These are phyloP conservation scores for Pseudotriccus pelzelni DNA, from an alignment of 2,797 vertebrate genomes.

Conservation along the genomic window DNA sequence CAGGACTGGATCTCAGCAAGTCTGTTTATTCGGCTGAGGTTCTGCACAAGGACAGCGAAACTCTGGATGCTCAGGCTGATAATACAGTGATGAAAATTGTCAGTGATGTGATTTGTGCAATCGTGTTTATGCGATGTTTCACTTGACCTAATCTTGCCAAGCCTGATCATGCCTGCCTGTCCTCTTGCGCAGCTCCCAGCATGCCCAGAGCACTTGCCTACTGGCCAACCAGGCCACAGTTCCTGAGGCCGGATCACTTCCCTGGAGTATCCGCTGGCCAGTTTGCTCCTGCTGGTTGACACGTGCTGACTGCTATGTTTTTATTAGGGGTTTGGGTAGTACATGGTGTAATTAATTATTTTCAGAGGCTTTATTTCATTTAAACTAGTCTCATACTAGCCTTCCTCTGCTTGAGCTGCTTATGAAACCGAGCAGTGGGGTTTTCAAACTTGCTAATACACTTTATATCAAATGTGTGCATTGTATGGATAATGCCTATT, in stretches of 20 bases:
- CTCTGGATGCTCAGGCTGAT: background rate
- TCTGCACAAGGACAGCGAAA: accelerated
- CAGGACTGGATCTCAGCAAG: background rate
- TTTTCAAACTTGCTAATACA: background rate
- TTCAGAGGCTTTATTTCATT: background rate
- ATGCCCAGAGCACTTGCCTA: background rate
- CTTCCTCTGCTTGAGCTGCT: background rate
- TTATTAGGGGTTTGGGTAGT: background rate
- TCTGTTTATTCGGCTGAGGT: background rate
- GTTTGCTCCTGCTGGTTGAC: background rate
- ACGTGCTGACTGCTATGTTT: background rate
- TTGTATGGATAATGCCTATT: background rate
- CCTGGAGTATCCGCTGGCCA: background rate
- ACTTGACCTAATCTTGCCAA: constrained; percentile 23
- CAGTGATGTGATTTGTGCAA: background rate
- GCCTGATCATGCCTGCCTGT: background rate
- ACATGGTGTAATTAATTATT: background rate
- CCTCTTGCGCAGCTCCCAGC: background rate
- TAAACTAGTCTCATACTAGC: background rate
- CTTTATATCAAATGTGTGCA: background rate
- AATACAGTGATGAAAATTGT: background rate
- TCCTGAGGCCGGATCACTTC: background rate
- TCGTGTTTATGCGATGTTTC: background rate
- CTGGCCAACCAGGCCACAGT: background rate
- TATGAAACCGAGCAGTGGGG: background rate